phyloP scores from a whole-genome alignment of 1,140 invertebrate species.

The Cheumatopsyche charites region DNA sequence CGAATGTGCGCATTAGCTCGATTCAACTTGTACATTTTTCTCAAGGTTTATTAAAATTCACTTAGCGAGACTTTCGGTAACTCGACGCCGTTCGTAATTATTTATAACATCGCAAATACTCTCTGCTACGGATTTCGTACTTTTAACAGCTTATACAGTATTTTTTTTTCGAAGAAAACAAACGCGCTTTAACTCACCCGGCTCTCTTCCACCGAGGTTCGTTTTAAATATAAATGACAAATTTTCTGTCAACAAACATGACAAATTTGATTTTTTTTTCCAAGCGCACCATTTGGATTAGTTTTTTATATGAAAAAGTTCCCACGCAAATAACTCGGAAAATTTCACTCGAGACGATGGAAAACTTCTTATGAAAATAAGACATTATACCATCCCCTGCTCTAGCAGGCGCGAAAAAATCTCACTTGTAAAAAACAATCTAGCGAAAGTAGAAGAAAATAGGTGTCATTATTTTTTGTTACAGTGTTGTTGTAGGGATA shows the following conservation, averaged over 20 bases:
- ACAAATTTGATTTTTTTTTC: slow-evolving; percentile 21
- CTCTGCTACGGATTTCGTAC: background rate
- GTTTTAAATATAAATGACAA: slow-evolving; percentile 4
- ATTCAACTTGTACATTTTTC: no score
- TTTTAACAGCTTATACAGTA: background rate
- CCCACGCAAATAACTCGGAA: slow-evolving; percentile 33
- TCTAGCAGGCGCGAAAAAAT: slow-evolving; percentile 4
- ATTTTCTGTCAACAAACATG: slow-evolving; percentile 4
- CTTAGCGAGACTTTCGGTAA: no score
- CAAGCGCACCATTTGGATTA: slow-evolving; percentile 20
- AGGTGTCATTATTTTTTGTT: slow-evolving; percentile 40
- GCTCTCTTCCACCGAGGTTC: background rate
- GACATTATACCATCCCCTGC: slow-evolving; percentile 31
- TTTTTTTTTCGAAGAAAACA: background rate
- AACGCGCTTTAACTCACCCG: background rate
- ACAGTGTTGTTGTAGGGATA: slow-evolving; percentile 30
- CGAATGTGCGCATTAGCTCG: no score
- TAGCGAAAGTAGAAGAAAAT: slow-evolving; percentile 32
- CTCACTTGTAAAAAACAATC: slow-evolving; percentile 33
- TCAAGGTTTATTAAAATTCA: no score
- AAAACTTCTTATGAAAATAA: slow-evolving; percentile 40
- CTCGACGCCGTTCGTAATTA: no score
- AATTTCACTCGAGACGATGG: slow-evolving; percentile 31
- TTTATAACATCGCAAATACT: no score
- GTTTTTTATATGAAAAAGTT: slow-evolving; percentile 28